These are phyloP conservation scores for Brachionus rubens DNA, from an alignment of 1,140 invertebrate species.

Conservation along the genomic window DNA sequence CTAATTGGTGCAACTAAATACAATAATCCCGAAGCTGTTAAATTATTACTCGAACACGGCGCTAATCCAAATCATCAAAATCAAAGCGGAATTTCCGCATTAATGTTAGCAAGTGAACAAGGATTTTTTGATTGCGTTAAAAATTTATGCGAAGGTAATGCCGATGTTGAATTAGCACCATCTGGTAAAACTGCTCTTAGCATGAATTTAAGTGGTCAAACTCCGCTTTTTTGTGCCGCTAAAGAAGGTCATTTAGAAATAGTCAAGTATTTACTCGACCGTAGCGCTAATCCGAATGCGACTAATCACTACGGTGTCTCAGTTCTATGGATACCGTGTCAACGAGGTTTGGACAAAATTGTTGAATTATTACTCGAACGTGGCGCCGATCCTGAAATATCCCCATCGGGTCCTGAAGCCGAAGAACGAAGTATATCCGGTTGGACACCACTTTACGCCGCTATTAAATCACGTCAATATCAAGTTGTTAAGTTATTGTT, in stretches of 20 bases:
- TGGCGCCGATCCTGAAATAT: slow-evolving; percentile 28
- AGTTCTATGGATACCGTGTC: slow-evolving; percentile 43
- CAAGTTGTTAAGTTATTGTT: slow-evolving; percentile 23
- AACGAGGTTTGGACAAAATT: slow-evolving; percentile 37
- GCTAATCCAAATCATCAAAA: slow-evolving; percentile 47
- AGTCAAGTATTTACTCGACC: slow-evolving; percentile 82
- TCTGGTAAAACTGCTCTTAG: slow-evolving; percentile 23
- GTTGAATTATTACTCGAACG: slow-evolving; percentile 34
- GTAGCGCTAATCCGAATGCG: slow-evolving; percentile 54
- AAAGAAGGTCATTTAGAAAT: slow-evolving; percentile 96
- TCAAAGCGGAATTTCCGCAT: slow-evolving; percentile 43
- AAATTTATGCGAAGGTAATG: slow-evolving; percentile 3
- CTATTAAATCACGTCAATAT: slow-evolving; percentile 46
- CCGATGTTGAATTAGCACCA: slow-evolving; percentile 44
- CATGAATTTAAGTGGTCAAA: slow-evolving; percentile 57
- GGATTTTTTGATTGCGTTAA: slow-evolving; percentile 43
- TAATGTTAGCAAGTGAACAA: slow-evolving; percentile 46
- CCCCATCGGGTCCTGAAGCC: slow-evolving; percentile 19
- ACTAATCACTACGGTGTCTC: slow-evolving; percentile 45
- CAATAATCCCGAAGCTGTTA: slow-evolving; percentile 44
- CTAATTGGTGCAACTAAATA: slow-evolving; percentile 47
- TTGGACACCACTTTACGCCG: slow-evolving; percentile 47
- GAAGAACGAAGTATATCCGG: slow-evolving; percentile 43
- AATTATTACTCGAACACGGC: slow-evolving; percentile 5
- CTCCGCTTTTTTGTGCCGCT: slow-evolving; percentile 95